Conservation (phyloP, 2,888 invertebrate genomes). For the Pedicia rivosa region DNA sequence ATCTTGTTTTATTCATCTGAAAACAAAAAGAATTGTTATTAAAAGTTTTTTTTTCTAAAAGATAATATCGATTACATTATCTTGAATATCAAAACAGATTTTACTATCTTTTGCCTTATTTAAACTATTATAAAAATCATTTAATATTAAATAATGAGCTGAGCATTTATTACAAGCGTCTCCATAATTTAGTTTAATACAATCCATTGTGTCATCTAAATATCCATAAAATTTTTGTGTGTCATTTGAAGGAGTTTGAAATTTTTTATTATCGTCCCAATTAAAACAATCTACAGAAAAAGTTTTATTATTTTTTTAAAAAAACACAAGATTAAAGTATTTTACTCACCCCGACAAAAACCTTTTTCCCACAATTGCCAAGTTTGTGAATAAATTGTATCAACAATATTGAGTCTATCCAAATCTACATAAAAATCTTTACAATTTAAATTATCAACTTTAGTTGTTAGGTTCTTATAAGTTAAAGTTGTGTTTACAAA, state of each 20-base stretch:
- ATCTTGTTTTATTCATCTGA: slow-evolving; percentile 12
- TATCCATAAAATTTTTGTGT: not conserved
- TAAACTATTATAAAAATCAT: slow-evolving; percentile 2
- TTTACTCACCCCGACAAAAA: not conserved
- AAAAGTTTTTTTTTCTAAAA: not conserved
- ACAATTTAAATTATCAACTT: not conserved
- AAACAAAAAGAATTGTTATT: not conserved
- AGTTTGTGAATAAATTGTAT: not conserved
- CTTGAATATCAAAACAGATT: slow-evolving; percentile 5
- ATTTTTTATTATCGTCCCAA: not conserved
- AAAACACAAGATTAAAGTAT: no score
- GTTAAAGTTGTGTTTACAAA: not conserved
- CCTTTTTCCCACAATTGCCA: not conserved
- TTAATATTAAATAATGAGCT: not conserved
- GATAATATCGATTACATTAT: not conserved
- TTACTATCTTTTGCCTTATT: not conserved
- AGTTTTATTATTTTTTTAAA: no score
- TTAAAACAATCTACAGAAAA: slow-evolving; percentile 2
- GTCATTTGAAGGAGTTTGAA: not conserved
- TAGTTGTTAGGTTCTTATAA: not conserved
- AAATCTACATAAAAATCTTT: not conserved
- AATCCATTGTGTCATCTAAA: not conserved
- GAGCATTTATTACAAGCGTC: not conserved
- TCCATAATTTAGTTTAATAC: not conserved
- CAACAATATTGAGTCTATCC: not conserved